Evolutionary conservation across 2,797 vertebrate genomes (phyloP).

Genomic region (Sebastes taczanowskii): DNA sequence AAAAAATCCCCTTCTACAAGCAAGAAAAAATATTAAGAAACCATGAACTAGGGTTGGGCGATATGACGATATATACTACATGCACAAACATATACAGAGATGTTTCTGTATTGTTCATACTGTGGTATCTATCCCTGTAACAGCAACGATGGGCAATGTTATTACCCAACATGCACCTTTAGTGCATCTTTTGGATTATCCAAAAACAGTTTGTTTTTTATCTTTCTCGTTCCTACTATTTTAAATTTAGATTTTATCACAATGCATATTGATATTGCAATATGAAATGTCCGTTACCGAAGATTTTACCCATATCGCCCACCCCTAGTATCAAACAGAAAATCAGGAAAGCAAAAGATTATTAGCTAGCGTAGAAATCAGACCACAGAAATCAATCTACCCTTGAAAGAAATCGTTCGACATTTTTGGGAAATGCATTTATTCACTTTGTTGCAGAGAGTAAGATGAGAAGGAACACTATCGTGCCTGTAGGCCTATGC

Average conservation of each 20-base stretch:
- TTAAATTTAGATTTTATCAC: not conserved
- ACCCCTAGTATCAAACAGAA: not conserved
- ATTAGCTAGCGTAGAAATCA: not conserved
- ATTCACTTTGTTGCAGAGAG: not conserved
- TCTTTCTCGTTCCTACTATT: not conserved
- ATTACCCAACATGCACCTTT: not conserved
- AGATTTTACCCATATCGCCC: not conserved
- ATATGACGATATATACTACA: not conserved
- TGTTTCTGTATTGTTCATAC: not conserved
- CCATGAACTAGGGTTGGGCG: not conserved
- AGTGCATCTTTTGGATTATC: not conserved
- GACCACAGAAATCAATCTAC: not conserved
- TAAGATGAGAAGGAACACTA: not conserved
- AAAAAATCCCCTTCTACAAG: not conserved
- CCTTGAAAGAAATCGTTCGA: not conserved
- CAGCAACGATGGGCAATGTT: no score
- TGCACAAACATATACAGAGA: not conserved
- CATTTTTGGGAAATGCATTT: not conserved
- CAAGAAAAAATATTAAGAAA: not conserved
- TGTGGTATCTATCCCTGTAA: not conserved
- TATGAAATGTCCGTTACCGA: not conserved
- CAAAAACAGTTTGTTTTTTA: not conserved
- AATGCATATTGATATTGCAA: not conserved
- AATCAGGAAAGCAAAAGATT: not conserved
- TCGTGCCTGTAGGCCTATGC: not conserved